A percentile compares a stretch with the other conserved stretches of the same genome.
Conservation (phyloP, 2,797 vertebrate genomes). For the Todus mexicanus region DNA sequence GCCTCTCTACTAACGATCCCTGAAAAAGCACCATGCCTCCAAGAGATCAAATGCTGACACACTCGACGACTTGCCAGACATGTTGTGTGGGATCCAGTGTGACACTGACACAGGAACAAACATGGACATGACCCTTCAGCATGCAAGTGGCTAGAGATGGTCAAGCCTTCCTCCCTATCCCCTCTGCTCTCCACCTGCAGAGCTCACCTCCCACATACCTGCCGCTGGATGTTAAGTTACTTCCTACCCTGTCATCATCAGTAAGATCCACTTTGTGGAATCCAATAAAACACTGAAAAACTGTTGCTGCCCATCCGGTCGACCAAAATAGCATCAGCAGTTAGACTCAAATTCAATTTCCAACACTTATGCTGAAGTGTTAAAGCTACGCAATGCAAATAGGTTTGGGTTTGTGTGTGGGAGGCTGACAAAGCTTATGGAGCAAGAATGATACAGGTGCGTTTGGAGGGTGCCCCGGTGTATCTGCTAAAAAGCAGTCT, state of each 20-base stretch:
- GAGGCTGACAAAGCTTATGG: not conserved
- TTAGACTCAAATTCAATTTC: not conserved
- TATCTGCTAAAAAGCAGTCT: not conserved
- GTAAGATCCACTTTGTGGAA: not conserved
- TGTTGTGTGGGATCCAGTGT: not conserved
- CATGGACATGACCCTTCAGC: rapidly evolving
- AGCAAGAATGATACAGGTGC: not conserved
- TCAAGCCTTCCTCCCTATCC: not conserved
- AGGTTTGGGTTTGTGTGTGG: not conserved
- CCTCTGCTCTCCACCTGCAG: not conserved
- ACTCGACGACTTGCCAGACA: not conserved
- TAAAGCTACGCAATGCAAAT: not conserved
- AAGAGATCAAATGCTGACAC: not conserved
- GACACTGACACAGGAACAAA: not conserved
- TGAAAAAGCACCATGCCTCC: not conserved
- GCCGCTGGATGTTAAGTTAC: not conserved
- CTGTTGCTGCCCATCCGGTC: not conserved
- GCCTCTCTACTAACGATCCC: not conserved
- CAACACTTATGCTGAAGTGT: not conserved
- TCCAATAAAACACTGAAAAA: not conserved
- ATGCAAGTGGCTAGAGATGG: not conserved
- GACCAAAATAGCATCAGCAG: not conserved
- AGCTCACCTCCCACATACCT: not conserved
- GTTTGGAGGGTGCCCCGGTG: not conserved
- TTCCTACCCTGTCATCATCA: not conserved